Evolutionary conservation across 2,888 invertebrate species (phyloP).

Genomic region (Gymnosoma rotundatum): DNA sequence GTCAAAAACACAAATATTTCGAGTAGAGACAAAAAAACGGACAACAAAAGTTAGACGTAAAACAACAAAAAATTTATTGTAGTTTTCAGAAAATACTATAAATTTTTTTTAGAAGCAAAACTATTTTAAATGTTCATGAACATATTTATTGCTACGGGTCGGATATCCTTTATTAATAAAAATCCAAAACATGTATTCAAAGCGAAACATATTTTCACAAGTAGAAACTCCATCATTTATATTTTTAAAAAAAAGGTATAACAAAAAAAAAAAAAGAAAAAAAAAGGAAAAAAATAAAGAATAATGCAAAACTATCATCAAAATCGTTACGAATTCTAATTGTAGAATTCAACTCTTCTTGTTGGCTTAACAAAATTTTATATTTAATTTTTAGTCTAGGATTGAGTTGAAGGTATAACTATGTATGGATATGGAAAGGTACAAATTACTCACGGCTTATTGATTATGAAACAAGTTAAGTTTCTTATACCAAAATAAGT

Average conservation of each 20-base stretch:
- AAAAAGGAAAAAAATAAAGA: not conserved
- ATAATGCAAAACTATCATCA: conserved; percentile 45
- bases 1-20: not conserved
- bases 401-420: too few species aligned
- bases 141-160: conserved; percentile 11
- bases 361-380: conserved; percentile 43
- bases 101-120: not conserved
- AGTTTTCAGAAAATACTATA: not conserved
- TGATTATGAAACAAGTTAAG: too few species aligned
- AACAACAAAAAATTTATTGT: not conserved
- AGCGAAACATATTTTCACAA: not conserved
- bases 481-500: too few species aligned
- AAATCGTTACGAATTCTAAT: not conserved
- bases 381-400: too few species aligned
- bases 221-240: not conserved
- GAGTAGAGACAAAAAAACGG: not conserved
- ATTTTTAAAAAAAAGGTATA: not conserved
- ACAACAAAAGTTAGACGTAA: too few species aligned
- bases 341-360: conserved; percentile 3
- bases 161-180: conserved; percentile 58
- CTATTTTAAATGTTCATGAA: not conserved
- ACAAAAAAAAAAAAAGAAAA: too few species aligned
- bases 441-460: too few species aligned
- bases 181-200: conserved; percentile 4
- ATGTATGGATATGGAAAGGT: too few species aligned